phyloP scores from a whole-genome alignment of 1,140 invertebrate genomes.

The Marisa cornuarietis region DNA sequence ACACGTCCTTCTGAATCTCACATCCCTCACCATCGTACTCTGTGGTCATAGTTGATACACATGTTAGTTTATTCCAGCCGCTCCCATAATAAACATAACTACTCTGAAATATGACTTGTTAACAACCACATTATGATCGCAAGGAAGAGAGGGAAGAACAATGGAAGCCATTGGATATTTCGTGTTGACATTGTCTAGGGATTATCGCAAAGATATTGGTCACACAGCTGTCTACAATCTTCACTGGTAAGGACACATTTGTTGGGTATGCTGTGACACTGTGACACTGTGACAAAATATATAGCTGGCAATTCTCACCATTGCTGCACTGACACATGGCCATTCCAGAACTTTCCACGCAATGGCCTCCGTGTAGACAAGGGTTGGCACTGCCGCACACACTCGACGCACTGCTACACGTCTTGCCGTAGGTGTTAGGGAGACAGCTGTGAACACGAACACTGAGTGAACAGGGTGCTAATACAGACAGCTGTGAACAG shows the following conservation, averaged over 20 bases:
- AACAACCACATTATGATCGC: too few relatives aligned
- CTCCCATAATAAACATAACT: too few relatives aligned
- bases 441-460: slow-evolving; percentile 34
- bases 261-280: too few relatives aligned
- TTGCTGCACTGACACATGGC: slow-evolving; percentile 30
- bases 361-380: slow-evolving; percentile 35
- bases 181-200: background rate
- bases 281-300: background rate
- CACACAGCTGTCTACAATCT: background rate
- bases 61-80: too few relatives aligned
- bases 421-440: slow-evolving; percentile 38
- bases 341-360: slow-evolving; percentile 23
- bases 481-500: too few relatives aligned
- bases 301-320: slow-evolving; percentile 5
- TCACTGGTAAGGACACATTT: too few relatives aligned
- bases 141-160: too few relatives aligned
- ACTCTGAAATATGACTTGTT: too few relatives aligned
- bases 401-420: slow-evolving; percentile 34
- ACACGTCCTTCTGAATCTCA: slow-evolving; percentile 19
- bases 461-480: too few relatives aligned
- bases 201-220: background rate
- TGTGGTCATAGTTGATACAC: background rate
- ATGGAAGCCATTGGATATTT: too few relatives aligned
- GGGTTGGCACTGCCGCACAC: slow-evolving; percentile 45
- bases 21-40: slow-evolving; percentile 22